A percentile compares a stretch with the other conserved stretches of the same genome.
phyloP scores from a whole-genome alignment of 2,888 invertebrate genomes.

The Athetis lepigone region DNA sequence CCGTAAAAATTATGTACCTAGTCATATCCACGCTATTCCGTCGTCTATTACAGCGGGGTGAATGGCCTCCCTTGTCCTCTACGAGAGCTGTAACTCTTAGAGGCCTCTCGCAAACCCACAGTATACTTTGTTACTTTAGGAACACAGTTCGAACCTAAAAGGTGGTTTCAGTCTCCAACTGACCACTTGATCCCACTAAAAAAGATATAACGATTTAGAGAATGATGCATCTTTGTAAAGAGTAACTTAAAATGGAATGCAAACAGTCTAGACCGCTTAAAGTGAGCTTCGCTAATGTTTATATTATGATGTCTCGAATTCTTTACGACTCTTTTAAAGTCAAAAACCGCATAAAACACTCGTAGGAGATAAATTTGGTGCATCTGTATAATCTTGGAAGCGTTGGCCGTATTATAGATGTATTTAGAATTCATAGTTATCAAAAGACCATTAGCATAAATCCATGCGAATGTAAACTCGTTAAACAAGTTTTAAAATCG shows the following conservation, averaged over 20 bases:
- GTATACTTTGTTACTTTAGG: conserved; percentile 74
- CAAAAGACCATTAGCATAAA: conserved; percentile 23
- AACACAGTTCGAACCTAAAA: conserved; percentile 62
- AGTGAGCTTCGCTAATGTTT: conserved; percentile 34
- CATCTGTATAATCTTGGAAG: conserved; percentile 39
- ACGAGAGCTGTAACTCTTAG: conserved; percentile 77
- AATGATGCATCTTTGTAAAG: conserved; percentile 22
- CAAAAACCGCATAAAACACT: conserved; percentile 70
- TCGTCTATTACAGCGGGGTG: conserved; percentile 75
- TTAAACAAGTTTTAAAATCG: conserved; percentile 29
- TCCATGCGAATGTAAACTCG: conserved; percentile 14
- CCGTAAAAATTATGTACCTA: conserved; percentile 33
- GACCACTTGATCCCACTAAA: conserved; percentile 40
- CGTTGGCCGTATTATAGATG: conserved; percentile 1
- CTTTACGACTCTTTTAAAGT: conserved; percentile 57
- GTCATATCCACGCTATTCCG: conserved; percentile 69
- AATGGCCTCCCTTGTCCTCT: conserved; percentile 86
- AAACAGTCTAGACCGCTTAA: conserved; percentile 50
- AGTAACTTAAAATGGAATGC: conserved; percentile 29
- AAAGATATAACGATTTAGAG: conserved; percentile 5
- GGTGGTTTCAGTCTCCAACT: conserved; percentile 59
- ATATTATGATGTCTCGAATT: conserved; percentile 19
- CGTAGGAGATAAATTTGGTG: conserved; percentile 59
- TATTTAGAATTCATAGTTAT: conserved; percentile 9
- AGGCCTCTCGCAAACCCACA: conserved; percentile 76